These are phyloP conservation scores for Carterocephalus palaemon DNA, from an alignment of 2,888 invertebrate species.

Conservation along the genomic window DNA sequence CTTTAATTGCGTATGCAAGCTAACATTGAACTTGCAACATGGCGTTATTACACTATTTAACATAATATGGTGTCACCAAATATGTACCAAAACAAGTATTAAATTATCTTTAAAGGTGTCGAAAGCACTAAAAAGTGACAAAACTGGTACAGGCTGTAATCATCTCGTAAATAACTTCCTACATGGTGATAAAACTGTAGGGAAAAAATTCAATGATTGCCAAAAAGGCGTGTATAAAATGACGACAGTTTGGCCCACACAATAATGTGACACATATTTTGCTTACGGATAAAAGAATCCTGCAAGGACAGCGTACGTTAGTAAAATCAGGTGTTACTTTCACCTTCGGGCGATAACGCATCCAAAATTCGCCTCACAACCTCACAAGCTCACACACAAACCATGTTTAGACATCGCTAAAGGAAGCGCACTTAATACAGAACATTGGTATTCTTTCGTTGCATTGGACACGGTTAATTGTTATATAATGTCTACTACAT, in stretches of 20 bases:
- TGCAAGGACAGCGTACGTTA: constrained; percentile 27
- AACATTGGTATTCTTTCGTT: constrained; percentile 43
- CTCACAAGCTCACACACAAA: no score
- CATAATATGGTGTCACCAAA: no score
- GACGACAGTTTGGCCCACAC: constrained; percentile 1
- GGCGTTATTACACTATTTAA: no score
- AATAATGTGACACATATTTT: neutral
- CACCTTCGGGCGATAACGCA: constrained; percentile 41
- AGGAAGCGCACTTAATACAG: constrained; percentile 43
- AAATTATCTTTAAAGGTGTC: neutral
- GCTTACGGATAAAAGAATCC: neutral
- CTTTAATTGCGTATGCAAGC: no score
- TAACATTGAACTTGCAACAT: no score
- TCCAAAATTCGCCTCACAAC: constrained; percentile 53
- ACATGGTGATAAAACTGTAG: constrained; percentile 10
- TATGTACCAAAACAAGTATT: neutral
- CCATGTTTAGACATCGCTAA: constrained; percentile 39
- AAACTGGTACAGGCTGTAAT: constrained; percentile 5
- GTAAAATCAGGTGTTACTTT: constrained; percentile 45
- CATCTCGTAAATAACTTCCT: constrained; percentile 22
- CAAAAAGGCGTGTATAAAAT: neutral
- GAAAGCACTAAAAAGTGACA: constrained; percentile 2
- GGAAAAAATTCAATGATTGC: constrained; percentile 7
- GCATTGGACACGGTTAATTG: constrained; percentile 37
- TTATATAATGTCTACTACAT: constrained; percentile 26